A percentile compares a stretch with the other conserved stretches of the same genome.
These are phyloP conservation scores for Choloepus hoffmanni DNA, from an alignment of 2,113 vertebrate species.

Conservation along the genomic window DNA sequence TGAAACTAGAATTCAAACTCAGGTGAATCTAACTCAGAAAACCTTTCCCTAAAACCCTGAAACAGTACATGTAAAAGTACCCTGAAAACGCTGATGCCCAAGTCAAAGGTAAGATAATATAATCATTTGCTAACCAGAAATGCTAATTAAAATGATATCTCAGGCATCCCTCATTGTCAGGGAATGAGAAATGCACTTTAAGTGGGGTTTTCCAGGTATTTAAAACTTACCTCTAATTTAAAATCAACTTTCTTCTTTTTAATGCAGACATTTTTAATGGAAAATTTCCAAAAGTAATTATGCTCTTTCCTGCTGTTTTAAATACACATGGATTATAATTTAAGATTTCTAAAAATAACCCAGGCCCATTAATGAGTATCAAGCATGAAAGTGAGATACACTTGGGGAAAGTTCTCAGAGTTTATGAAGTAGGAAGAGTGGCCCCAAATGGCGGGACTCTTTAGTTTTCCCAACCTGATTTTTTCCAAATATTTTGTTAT, in stretches of 20 bases:
- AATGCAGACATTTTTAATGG: constrained; percentile 61
- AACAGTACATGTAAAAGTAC: neutral
- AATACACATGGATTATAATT: constrained; percentile 64
- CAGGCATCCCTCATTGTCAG: neutral
- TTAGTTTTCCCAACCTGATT: neutral
- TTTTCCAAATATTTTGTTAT: constrained; percentile 27
- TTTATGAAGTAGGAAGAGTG: neutral
- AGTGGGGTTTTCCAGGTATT: constrained; percentile 60
- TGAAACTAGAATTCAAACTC: neutral
- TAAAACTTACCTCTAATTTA: constrained; percentile 68
- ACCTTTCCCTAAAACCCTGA: neutral
- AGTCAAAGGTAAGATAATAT: neutral
- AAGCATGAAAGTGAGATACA: constrained; percentile 46
- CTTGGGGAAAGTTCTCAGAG: neutral
- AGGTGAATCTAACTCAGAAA: neutral
- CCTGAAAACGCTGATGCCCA: neutral
- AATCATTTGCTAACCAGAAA: constrained; percentile 4
- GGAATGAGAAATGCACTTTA: neutral
- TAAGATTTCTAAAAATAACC: constrained; percentile 76
- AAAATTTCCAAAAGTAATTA: constrained; percentile 78
- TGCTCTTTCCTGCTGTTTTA: constrained; percentile 50
- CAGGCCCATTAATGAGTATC: constrained; percentile 51
- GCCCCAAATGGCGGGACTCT: neutral
- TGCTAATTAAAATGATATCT: constrained; percentile 49
- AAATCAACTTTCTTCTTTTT: constrained; percentile 50